phyloP scores from a whole-genome alignment of 2,113 vertebrate species.

The Crotalus tigris region DNA sequence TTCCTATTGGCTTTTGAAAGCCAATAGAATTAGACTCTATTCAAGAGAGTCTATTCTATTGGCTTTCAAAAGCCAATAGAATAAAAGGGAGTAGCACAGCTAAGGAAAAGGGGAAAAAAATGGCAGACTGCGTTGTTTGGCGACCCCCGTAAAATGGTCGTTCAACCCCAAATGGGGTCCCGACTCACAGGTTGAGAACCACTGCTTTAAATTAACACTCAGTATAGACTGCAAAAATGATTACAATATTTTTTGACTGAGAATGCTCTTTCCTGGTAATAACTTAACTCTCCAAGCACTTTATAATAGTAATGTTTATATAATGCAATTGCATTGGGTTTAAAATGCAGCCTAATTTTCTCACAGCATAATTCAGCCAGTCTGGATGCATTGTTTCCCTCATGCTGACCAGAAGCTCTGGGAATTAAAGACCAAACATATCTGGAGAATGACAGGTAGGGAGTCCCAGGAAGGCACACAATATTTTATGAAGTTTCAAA shows the following conservation, averaged over 20 bases:
- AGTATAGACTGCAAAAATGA: background rate
- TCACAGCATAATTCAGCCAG: background rate
- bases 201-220: background rate
- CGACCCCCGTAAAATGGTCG: too few relatives aligned
- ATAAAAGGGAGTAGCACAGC: too few relatives aligned
- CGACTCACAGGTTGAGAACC: too few relatives aligned
- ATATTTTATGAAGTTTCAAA: background rate
- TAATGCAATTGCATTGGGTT: background rate
- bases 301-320: background rate
- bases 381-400: background rate
- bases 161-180: too few relatives aligned
- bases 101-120: too few relatives aligned
- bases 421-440: background rate
- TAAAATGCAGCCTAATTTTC: background rate
- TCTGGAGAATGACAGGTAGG: background rate
- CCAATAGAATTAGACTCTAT: too few relatives aligned
- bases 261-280: background rate
- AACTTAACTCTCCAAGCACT: background rate
- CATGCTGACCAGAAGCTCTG: background rate
- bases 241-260: background rate
- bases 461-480: background rate
- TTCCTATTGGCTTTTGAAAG: too few relatives aligned
- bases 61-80: too few relatives aligned
- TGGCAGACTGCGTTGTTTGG: too few relatives aligned
- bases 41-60: too few relatives aligned